These are phyloP conservation scores for Subacronicta megacephala DNA, from an alignment of 2,888 invertebrate genomes.

Conservation along the genomic window DNA sequence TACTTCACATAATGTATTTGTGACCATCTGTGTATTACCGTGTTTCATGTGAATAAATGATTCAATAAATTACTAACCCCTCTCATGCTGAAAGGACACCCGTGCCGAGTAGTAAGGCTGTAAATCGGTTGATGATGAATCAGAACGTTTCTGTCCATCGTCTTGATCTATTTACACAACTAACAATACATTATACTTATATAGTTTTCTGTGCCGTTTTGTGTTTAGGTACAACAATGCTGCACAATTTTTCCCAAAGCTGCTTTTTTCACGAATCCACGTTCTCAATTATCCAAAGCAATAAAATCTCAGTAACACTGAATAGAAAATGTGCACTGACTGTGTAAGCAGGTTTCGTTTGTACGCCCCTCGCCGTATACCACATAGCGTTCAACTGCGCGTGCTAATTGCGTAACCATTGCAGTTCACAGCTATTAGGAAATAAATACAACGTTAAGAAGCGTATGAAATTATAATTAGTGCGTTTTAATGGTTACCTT, in stretches of 20 bases:
- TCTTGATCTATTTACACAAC: too few relatives aligned
- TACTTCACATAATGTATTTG: too few relatives aligned
- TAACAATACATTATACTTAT: too few relatives aligned
- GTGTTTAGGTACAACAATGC: not conserved
- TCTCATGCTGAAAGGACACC: too few relatives aligned
- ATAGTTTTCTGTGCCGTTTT: too few relatives aligned
- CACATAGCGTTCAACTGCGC: slow-evolving; percentile 40
- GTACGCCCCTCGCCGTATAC: slow-evolving; percentile 7
- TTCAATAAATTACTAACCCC: too few relatives aligned
- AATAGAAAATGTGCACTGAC: slow-evolving; percentile 9
- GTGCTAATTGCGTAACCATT: slow-evolving; percentile 52
- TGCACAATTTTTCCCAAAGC: not conserved
- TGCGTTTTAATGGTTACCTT: slow-evolving; percentile 38
- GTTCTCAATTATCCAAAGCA: slow-evolving; percentile 12
- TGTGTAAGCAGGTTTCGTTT: slow-evolving; percentile 15
- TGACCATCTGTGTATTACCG: too few relatives aligned
- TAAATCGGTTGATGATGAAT: too few relatives aligned
- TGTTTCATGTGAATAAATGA: too few relatives aligned
- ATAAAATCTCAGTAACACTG: slow-evolving; percentile 3
- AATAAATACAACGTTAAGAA: slow-evolving; percentile 47
- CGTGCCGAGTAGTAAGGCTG: too few relatives aligned
- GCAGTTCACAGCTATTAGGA: slow-evolving; percentile 25
- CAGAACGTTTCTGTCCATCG: too few relatives aligned
- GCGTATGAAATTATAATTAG: slow-evolving; percentile 49
- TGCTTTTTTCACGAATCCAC: not conserved